Percentiles rank a stretch among this genome's conserved stretches.
Conservation (phyloP, 2,113 vertebrate species). For the Hyaena hyaena region DNA sequence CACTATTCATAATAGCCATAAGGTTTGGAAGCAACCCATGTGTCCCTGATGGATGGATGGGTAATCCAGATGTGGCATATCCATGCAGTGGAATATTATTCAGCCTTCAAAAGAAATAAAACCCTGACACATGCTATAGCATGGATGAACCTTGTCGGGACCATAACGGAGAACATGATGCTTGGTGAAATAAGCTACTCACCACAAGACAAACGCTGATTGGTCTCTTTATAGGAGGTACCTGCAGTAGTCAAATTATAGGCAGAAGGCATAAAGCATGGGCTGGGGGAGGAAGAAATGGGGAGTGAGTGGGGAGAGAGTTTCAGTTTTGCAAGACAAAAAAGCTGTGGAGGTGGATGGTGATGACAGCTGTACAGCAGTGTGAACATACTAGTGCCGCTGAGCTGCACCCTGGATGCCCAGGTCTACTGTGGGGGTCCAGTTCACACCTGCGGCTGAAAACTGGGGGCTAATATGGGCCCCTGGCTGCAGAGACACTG, state of each 20-base stretch:
- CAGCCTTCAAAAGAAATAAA: neutral
- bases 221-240: too few species aligned
- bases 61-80: neutral
- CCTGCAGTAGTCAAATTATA: too few species aligned
- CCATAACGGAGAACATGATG: too few species aligned
- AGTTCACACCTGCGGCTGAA: neutral
- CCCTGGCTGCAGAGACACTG: neutral
- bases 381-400: neutral
- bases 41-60: neutral
- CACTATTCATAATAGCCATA: neutral
- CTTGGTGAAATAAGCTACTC: too few species aligned
- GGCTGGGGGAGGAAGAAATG: too few species aligned
- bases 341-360: neutral
- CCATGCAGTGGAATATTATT: neutral
- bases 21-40: neutral
- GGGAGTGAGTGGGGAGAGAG: too few species aligned
- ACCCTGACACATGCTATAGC: neutral
- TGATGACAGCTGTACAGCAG: neutral
- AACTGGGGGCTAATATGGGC: neutral
- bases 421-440: constrained; percentile 2
- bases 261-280: too few species aligned
- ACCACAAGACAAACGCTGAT: too few species aligned
- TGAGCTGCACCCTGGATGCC: constrained; percentile 2
- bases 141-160: too few species aligned
- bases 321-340: too few species aligned